Evolutionary conservation across 2,888 invertebrate genomes (phyloP).

Genomic region (Drosophila phalerata): DNA sequence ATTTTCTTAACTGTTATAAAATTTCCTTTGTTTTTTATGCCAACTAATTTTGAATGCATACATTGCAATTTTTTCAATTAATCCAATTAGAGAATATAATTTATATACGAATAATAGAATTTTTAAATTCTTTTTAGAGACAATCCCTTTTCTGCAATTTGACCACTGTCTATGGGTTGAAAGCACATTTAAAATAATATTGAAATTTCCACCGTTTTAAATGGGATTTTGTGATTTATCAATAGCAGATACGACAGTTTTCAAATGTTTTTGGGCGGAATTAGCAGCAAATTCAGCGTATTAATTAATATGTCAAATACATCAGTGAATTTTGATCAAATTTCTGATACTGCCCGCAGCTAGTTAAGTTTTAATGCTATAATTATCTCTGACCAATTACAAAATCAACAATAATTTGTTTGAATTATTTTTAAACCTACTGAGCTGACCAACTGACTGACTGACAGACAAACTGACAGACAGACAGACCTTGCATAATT

Average conservation of each 20-base stretch:
- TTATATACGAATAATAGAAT: no score
- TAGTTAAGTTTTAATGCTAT: constrained; percentile 11
- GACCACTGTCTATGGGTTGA: neutral
- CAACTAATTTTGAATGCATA: no score
- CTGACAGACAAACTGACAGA: neutral
- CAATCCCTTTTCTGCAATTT: no score
- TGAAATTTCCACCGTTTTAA: neutral
- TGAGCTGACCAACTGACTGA: constrained; percentile 11
- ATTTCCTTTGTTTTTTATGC: no score
- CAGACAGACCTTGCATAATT: constrained; percentile 40
- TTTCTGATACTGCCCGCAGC: neutral
- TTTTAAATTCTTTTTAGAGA: no score
- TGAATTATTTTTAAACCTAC: constrained; percentile 26
- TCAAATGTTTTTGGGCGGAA: neutral
- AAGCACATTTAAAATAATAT: neutral
- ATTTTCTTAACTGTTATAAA: no score
- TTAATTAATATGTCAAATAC: constrained; percentile 18
- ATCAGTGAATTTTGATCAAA: neutral
- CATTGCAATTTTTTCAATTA: no score
- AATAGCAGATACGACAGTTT: neutral
- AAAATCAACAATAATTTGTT: constrained; percentile 47
- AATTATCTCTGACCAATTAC: constrained; percentile 39
- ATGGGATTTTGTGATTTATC: neutral
- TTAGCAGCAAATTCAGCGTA: constrained; percentile 3
- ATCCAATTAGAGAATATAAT: no score